Evolutionary conservation across 2,888 invertebrate species (phyloP), one percentile per base, ranked within the genome.

Genomic region (Latheticus oryzae): DNA sequence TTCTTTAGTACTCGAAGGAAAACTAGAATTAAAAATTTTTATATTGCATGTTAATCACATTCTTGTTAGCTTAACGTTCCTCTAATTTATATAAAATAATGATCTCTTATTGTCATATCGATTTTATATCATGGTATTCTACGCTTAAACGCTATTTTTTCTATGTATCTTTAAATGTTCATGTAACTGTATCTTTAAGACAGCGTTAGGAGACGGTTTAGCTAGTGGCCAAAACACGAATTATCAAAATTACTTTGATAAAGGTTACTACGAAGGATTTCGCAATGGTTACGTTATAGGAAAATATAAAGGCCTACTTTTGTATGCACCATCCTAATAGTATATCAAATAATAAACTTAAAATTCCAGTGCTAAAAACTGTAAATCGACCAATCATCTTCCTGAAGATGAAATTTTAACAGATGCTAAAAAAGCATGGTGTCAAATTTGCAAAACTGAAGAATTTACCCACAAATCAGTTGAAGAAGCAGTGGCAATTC

Each of bases 241-340:
- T 38, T 88, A 87, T 66, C 91, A 91, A 78, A 72, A 80, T 11
- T 84, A 87, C 71, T 91, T 91, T 73, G 87, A 91, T 68, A 71
- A 72, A 52, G 91, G 91, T 1, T 91, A 87, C 72, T 76, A 77
- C 55, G 84, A 86, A 69, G 91, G 89, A 1, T 83, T 89, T 21
- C 74, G 76, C 56, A 84, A 83, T 65, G 87, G 86, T 8, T 81
- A 87, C 50, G 70, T 80, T 53, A 66, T 89, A 48, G 86, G 88
- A 56, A 76, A 78, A 66, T 77, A 75, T 28, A 80, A 82, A 70
- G 81, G 80, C 37, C 32, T 60, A 13, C 50, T 72, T 48, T 67
- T 67, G 78, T 78, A 67, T 63, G 43, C 58, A n/a, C n/a, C n/a
- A 28, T n/a, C 11, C 5, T 5, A 9, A 1, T 2, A 2, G 5